These are phyloP conservation scores for Hesperophylax magnus DNA, from an alignment of 1,140 invertebrate species.

Conservation along the genomic window DNA sequence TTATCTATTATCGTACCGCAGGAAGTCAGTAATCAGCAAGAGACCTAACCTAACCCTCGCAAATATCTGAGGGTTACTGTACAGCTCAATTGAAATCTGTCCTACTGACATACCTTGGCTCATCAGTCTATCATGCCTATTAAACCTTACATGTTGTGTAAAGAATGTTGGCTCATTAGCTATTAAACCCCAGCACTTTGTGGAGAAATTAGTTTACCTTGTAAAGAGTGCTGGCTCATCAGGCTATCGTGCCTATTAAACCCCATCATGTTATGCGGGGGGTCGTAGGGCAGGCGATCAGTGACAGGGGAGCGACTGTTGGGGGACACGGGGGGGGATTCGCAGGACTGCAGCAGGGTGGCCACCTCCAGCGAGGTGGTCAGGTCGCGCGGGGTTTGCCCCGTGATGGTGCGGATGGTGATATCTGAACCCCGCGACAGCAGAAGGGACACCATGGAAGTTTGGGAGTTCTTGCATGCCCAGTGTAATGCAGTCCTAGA, in stretches of 20 bases:
- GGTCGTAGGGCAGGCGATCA: slow-evolving; percentile 41
- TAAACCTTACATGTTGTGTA: too few relatives aligned
- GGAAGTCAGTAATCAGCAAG: too few relatives aligned
- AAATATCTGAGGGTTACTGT: too few relatives aligned
- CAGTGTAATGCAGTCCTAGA: slow-evolving; percentile 50
- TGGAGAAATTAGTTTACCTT: slow-evolving; percentile 29
- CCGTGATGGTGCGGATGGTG: slow-evolving; percentile 35
- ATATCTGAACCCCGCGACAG: slow-evolving; percentile 46
- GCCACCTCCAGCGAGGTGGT: slow-evolving; percentile 45
- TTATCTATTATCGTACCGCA: too few relatives aligned
- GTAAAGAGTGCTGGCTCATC: slow-evolving; percentile 38
- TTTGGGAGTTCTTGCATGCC: slow-evolving; percentile 44
- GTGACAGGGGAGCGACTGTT: slow-evolving; percentile 22
- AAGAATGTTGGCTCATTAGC: too few relatives aligned
- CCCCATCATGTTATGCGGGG: slow-evolving; percentile 48
- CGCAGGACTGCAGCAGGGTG: slow-evolving; percentile 35
- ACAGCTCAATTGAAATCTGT: too few relatives aligned
- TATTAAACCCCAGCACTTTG: background rate
- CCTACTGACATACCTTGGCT: too few relatives aligned
- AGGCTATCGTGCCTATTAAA: slow-evolving; percentile 33
- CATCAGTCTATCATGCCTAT: too few relatives aligned
- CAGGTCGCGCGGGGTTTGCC: slow-evolving; percentile 40
- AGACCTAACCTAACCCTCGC: too few relatives aligned
- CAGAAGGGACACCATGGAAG: slow-evolving; percentile 47
- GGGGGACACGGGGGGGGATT: slow-evolving; percentile 40